Evolutionary conservation across 2,113 vertebrate genomes (phyloP).

Genomic region (Eurystomus gularis): DNA sequence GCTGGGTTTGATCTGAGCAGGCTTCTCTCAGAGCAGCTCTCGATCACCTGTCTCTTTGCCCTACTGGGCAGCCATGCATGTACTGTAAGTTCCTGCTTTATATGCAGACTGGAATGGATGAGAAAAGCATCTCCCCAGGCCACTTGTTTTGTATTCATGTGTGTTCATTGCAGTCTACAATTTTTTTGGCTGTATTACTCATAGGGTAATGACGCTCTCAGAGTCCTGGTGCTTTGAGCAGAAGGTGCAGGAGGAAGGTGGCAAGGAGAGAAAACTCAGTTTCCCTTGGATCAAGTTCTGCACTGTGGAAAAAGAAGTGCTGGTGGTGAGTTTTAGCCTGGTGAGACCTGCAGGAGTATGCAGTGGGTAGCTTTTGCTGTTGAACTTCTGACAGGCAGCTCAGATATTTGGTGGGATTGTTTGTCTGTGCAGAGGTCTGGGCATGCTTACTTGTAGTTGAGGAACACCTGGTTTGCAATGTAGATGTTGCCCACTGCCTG

Average conservation of each 20-base stretch:
- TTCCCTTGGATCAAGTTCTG: neutral
- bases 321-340: conserved; percentile 12
- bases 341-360: neutral
- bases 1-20: accelerated
- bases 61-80: neutral
- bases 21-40: neutral
- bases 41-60: neutral
- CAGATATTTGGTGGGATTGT: neutral
- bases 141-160: accelerated
- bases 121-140: neutral
- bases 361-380: neutral
- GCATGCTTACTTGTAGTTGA: neutral
- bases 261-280: neutral
- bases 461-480: neutral
- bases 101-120: neutral
- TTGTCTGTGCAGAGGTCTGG: neutral
- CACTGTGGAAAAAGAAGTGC: neutral
- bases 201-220: conserved; percentile 7
- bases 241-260: neutral
- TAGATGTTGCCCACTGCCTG: neutral
- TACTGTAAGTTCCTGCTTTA: neutral
- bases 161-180: neutral
- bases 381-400: neutral
- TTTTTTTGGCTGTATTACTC: neutral
- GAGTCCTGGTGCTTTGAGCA: neutral